phyloP scores from a whole-genome alignment of 2,888 invertebrate species.

The Aphodius granarius region DNA sequence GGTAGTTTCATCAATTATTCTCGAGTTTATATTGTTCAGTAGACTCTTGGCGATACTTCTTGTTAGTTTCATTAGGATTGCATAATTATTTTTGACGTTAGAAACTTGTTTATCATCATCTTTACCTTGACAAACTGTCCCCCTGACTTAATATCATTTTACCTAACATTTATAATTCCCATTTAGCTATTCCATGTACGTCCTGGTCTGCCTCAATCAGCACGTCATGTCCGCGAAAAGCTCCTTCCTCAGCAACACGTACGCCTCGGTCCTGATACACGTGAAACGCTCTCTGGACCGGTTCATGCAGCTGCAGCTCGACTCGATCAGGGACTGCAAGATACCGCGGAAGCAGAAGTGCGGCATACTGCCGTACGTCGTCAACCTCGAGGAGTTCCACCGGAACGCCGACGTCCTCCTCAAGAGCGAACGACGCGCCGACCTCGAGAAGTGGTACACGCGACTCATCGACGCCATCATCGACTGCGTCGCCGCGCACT shows the following conservation, averaged over 20 bases:
- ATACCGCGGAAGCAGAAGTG: conserved; percentile 77
- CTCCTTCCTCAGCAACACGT: conserved; percentile 84
- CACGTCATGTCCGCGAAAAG: conserved; percentile 92
- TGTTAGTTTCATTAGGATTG: no score
- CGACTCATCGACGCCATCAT: conserved; percentile 81
- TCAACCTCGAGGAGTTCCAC: conserved; percentile 89
- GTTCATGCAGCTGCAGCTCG: conserved; percentile 82
- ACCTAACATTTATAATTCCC: background rate
- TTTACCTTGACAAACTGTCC: no score
- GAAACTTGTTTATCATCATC: no score
- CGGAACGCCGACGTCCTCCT: conserved; percentile 86
- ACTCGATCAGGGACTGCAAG: conserved; percentile 78
- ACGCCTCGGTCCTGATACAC: conserved; percentile 83
- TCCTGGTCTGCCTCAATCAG: conserved; percentile 87
- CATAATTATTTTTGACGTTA: no score
- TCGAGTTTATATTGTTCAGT: no score
- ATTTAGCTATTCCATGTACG: conserved; percentile 88
- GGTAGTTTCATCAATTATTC: no score
- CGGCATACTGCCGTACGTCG: conserved; percentile 86
- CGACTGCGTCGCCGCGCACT: conserved; percentile 77
- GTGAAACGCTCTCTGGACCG: conserved; percentile 90
- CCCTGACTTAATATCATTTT: background rate
- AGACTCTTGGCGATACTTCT: no score
- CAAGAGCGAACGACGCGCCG: conserved; percentile 83
- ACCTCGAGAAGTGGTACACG: conserved; percentile 90